Percentiles rank a stretch among this genome's conserved stretches.
phyloP scores from a whole-genome alignment of 2,797 vertebrate species.

The Karalla daura region DNA sequence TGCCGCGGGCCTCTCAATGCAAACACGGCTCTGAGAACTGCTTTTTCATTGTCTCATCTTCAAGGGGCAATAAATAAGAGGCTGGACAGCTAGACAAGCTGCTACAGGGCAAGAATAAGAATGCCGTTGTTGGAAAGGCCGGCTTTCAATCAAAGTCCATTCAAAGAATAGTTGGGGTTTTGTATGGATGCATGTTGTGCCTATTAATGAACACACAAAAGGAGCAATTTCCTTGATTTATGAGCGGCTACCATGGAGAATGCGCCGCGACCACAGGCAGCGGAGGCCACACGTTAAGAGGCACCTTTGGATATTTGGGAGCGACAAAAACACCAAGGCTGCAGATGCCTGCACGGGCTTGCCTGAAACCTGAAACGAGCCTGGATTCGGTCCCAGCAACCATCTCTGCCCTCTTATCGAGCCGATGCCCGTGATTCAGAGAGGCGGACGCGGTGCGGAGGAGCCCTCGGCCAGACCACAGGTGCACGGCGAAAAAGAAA shows the following conservation, averaged over 20 bases:
- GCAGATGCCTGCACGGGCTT: no score
- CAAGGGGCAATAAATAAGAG: conserved; percentile 93
- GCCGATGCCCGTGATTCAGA: conserved; percentile 18
- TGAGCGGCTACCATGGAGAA: conserved; percentile 89
- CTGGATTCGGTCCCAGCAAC: conserved; percentile 30
- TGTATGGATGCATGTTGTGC: conserved; percentile 96
- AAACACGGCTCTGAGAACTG: conserved; percentile 89
- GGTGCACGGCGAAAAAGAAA: conserved; percentile 27
- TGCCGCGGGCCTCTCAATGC: conserved; percentile 87
- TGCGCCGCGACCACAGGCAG: conserved; percentile 83
- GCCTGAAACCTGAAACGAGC: conserved; percentile 32
- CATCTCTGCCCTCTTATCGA: conserved; percentile 6
- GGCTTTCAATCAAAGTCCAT: conserved; percentile 95
- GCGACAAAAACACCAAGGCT: no score
- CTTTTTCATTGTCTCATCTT: conserved; percentile 91
- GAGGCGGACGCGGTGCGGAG: conserved; percentile 12
- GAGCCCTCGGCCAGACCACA: conserved; percentile 12
- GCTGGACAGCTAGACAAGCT: conserved; percentile 92
- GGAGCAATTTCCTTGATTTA: conserved; percentile 94
- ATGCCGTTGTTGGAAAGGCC: conserved; percentile 89
- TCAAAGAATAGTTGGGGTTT: conserved; percentile 93
- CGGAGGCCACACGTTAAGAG: conserved; percentile 41
- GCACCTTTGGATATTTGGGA: conserved; percentile 36
- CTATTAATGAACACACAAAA: conserved; percentile 97
- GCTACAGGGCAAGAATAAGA: conserved; percentile 93